These are phyloP conservation scores for Antheraea mylitta DNA, from an alignment of 1,140 invertebrate genomes.

Conservation along the genomic window DNA sequence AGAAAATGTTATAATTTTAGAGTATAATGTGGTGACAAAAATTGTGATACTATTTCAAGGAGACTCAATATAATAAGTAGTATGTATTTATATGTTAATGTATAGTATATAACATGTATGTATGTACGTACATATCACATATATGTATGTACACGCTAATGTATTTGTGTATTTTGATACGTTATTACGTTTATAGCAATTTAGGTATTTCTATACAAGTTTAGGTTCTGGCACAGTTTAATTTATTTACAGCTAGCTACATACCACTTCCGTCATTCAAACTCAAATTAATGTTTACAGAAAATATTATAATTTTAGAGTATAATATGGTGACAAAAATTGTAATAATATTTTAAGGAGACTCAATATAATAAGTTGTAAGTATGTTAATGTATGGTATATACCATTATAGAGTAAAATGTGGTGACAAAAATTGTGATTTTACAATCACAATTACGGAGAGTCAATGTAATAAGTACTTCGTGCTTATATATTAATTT, in stretches of 20 bases:
- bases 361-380: neutral
- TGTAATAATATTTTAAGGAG: neutral
- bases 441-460: neutral
- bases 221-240: no score
- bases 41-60: neutral
- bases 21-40: neutral
- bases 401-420: neutral
- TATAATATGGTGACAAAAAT: neutral
- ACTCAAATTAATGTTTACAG: neutral
- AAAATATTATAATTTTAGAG: neutral
- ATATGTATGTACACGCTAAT: no score
- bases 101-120: no score
- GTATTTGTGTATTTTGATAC: no score
- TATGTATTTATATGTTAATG: neutral
- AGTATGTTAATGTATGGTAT: neutral
- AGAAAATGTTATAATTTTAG: slow-evolving; percentile 1
- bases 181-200: no score
- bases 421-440: neutral
- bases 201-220: no score
- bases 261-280: neutral
- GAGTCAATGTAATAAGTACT: neutral
- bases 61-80: neutral
- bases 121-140: no score
- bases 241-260: neutral
- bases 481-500: neutral